phyloP scores from a whole-genome alignment of 92 coral and sea anemone genomes.

The Parazoanthus darwini region DNA sequence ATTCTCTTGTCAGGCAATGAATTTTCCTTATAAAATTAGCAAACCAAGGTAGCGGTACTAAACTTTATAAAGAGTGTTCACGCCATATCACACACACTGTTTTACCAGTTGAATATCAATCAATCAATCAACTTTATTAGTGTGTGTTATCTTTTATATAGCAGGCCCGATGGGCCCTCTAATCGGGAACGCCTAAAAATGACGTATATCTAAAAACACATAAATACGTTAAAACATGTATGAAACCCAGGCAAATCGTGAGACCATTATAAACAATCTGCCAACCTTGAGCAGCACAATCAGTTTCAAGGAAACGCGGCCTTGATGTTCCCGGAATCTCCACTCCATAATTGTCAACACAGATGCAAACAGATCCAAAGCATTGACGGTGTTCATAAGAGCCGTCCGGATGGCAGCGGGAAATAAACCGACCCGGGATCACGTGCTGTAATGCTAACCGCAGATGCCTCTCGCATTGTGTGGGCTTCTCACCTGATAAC shows the following conservation, averaged over 20 bases:
- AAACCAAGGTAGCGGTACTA: no score
- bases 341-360: slow-evolving; percentile 86
- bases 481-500: slow-evolving; percentile 49
- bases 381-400: slow-evolving; percentile 76
- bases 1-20: no score
- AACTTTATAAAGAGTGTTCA: no score
- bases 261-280: background rate
- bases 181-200: no score
- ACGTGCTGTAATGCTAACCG: slow-evolving; percentile 70
- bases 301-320: slow-evolving; percentile 70
- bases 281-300: slow-evolving; percentile 70
- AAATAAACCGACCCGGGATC: slow-evolving; percentile 85
- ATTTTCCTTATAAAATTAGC: no score
- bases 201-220: no score
- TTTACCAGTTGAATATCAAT: no score
- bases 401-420: slow-evolving; percentile 82
- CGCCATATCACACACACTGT: no score
- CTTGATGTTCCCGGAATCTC: slow-evolving; percentile 82
- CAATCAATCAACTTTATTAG: no score
- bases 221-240: no score
- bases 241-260: background rate
- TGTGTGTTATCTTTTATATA: no score
- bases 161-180: no score
- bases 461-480: slow-evolving; percentile 73
- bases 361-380: slow-evolving; percentile 81